phyloP scores from a whole-genome alignment of 2,113 vertebrate genomes.

The Lamprotornis superbus region DNA sequence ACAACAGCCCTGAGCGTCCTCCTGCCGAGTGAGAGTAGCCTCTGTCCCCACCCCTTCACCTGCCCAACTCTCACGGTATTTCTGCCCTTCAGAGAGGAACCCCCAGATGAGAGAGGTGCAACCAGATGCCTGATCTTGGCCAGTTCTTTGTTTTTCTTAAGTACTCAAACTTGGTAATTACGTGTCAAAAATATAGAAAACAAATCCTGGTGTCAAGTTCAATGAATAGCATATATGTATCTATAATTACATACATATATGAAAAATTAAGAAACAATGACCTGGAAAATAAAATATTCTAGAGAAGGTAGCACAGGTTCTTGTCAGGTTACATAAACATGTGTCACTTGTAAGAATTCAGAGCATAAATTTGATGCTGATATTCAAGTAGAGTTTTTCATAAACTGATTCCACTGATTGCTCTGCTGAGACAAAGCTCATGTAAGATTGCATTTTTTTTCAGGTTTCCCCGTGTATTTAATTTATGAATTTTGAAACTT shows the following conservation, averaged over 20 bases:
- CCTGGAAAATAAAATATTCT: background rate
- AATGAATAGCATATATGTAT: too few species aligned
- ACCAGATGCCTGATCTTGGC: too few species aligned
- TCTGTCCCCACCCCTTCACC: too few species aligned
- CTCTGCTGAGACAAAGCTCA: background rate
- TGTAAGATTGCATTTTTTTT: background rate
- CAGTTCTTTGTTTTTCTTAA: too few species aligned
- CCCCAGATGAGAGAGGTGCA: too few species aligned
- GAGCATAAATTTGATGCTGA: background rate
- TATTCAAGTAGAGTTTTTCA: rapidly evolving
- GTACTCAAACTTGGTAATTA: background rate
- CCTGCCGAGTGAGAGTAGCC: too few species aligned
- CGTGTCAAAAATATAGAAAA: background rate
- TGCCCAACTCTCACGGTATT: too few species aligned
- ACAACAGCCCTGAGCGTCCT: too few species aligned
- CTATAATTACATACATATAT: background rate
- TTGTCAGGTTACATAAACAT: background rate
- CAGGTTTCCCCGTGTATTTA: background rate
- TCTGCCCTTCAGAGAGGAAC: too few species aligned
- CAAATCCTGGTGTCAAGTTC: background rate
- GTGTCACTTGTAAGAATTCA: background rate
- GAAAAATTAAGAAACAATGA: background rate
- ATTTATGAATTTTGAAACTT: background rate
- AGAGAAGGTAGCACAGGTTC: background rate
- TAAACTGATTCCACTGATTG: background rate